A percentile compares a stretch with the other conserved stretches of the same genome.
Conservation (phyloP, 2,888 invertebrate species). For the Hyppa rectilinea region DNA sequence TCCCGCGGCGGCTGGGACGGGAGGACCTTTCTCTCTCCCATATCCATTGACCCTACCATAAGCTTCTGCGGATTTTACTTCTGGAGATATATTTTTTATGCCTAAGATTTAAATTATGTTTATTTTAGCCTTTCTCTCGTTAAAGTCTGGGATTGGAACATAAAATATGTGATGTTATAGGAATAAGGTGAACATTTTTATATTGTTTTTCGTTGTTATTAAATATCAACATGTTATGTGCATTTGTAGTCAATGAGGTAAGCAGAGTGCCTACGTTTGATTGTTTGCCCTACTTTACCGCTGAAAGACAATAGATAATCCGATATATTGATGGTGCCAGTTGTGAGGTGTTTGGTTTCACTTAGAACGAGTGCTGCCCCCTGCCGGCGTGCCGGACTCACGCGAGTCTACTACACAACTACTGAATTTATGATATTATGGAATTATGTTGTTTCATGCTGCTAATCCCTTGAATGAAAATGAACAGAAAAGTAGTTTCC, state of each 20-base stretch:
- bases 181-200: too few species aligned
- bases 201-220: too few species aligned
- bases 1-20: too few species aligned
- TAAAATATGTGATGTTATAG: too few species aligned
- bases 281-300: background rate
- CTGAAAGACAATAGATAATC: slow-evolving; percentile 28
- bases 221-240: background rate
- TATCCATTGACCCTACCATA: too few species aligned
- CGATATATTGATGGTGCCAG: slow-evolving; percentile 13
- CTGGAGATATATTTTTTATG: background rate
- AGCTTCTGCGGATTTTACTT: background rate
- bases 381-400: background rate
- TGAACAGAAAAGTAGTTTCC: background rate
- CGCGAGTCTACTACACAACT: background rate
- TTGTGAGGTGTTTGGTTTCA: slow-evolving; percentile 27
- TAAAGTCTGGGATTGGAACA: too few species aligned
- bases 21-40: too few species aligned
- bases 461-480: background rate
- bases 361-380: background rate
- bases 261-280: background rate
- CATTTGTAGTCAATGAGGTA: background rate
- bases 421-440: background rate
- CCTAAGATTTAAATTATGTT: background rate
- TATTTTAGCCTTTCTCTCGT: too few species aligned
- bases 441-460: background rate